A percentile compares a stretch with the other conserved stretches of the same genome.
Conservation (phyloP, 2,888 invertebrate genomes). For the Chironomus riparius region DNA sequence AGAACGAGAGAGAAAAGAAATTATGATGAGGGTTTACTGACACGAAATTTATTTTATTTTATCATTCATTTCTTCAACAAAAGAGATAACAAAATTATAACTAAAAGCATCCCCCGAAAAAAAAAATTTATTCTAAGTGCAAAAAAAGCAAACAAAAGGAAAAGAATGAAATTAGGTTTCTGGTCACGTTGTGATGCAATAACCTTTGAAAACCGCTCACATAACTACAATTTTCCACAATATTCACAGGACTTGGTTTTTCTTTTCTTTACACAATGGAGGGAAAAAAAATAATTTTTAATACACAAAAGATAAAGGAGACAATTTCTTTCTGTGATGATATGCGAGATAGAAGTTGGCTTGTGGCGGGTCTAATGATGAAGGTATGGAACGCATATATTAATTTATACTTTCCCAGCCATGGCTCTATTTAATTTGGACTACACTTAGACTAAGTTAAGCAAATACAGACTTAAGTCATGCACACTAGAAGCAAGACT, state of each 20-base stretch:
- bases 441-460: too few relatives aligned
- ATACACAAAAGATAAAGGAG: neutral
- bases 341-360: too few relatives aligned
- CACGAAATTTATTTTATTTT: neutral
- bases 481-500: too few relatives aligned
- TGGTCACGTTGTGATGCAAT: slow-evolving; percentile 20
- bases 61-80: neutral
- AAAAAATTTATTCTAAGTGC: neutral
- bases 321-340: too few relatives aligned
- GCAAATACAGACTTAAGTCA: too few relatives aligned
- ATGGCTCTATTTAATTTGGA: too few relatives aligned
- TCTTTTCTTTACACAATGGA: neutral
- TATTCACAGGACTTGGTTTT: neutral
- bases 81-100: neutral
- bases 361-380: too few relatives aligned
- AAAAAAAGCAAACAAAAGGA: neutral
- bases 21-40: neutral
- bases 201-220: slow-evolving; percentile 7
- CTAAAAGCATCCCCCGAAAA: neutral
- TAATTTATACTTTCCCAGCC: too few relatives aligned
- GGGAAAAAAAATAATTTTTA: neutral
- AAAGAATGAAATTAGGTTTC: neutral
- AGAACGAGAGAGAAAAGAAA: neutral
- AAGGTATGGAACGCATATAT: too few relatives aligned
- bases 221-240: slow-evolving; percentile 13